Evolutionary conservation across 2,113 vertebrate genomes (phyloP).

Genomic region (Todiramphus saurophagus): DNA sequence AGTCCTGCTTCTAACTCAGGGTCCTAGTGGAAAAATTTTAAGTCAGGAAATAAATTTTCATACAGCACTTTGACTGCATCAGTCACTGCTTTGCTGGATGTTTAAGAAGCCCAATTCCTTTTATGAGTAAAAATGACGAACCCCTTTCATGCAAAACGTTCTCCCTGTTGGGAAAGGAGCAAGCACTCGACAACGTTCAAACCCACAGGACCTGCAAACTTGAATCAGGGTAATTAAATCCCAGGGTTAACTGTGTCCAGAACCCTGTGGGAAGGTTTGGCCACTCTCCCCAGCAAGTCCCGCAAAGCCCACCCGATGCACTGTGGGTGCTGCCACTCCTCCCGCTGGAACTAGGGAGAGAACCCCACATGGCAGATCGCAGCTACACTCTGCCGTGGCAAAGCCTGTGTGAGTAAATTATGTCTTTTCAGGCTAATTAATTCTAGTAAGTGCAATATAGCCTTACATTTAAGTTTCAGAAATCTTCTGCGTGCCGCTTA

Average conservation of each 20-base stretch:
- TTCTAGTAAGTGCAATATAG: background rate
- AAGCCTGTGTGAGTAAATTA: background rate
- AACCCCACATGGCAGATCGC: background rate
- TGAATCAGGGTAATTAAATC: background rate
- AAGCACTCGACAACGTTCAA: fast-evolving
- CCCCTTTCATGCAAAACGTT: background rate
- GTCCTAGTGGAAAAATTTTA: background rate
- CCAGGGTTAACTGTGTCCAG: background rate
- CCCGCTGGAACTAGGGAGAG: fast-evolving
- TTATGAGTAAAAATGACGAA: background rate
- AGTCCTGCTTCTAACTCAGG: background rate
- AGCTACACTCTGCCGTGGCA: background rate
- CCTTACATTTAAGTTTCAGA: constrained; percentile 12
- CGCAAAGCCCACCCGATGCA: background rate
- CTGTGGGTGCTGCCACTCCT: background rate
- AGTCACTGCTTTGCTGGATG: background rate
- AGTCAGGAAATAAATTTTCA: background rate
- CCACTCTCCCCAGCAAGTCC: background rate
- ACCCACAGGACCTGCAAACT: background rate
- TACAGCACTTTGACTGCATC: background rate
- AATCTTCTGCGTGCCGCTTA: background rate
- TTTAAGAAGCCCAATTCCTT: background rate
- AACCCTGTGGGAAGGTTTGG: background rate
- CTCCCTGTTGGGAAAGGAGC: background rate
- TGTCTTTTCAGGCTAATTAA: constrained; percentile 31